Evolutionary conservation across 2,797 vertebrate genomes (phyloP).

Genomic region (Denticeps clupeoides): DNA sequence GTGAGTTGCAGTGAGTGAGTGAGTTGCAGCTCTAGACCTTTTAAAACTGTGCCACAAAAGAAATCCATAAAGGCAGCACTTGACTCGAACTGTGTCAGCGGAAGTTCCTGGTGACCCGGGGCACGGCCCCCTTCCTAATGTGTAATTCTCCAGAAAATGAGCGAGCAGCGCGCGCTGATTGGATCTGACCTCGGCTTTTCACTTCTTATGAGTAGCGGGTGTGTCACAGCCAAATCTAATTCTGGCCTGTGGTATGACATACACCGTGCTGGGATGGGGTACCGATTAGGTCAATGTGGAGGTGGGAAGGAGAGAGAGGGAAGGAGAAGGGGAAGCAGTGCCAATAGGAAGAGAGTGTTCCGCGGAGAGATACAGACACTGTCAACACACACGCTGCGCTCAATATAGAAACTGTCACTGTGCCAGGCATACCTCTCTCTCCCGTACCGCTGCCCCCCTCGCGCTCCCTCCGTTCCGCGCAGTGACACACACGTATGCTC

Average conservation of each 20-base stretch:
- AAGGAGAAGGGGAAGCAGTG: conserved; percentile 28
- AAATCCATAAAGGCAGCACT: too few relatives aligned
- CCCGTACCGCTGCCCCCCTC: too few relatives aligned
- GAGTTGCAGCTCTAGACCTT: too few relatives aligned
- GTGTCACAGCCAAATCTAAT: conserved; percentile 18
- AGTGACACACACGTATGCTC: conserved; percentile 27
- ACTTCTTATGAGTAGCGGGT: conserved; percentile 16
- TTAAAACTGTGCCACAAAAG: too few relatives aligned
- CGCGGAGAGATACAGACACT: conserved; percentile 60
- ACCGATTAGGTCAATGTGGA: conserved; percentile 1
- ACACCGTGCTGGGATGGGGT: conserved; percentile 14
- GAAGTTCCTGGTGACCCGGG: too few relatives aligned
- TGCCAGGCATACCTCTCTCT: conserved; percentile 50
- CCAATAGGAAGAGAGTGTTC: conserved; percentile 68
- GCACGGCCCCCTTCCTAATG: too few relatives aligned
- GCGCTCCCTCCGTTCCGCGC: conserved; percentile 17
- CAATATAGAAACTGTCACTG: conserved; percentile 65
- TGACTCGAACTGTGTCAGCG: too few relatives aligned
- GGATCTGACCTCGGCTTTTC: conserved; percentile 20
- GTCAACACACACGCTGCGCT: conserved; percentile 63
- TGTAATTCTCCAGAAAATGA: too few relatives aligned
- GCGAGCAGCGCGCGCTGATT: conserved; percentile 4
- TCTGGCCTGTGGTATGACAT: conserved; percentile 14
- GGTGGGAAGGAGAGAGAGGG: neutral
- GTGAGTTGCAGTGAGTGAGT: too few relatives aligned